Conservation (phyloP, 2,888 invertebrate species). For the Tubulanus polymorphus region DNA sequence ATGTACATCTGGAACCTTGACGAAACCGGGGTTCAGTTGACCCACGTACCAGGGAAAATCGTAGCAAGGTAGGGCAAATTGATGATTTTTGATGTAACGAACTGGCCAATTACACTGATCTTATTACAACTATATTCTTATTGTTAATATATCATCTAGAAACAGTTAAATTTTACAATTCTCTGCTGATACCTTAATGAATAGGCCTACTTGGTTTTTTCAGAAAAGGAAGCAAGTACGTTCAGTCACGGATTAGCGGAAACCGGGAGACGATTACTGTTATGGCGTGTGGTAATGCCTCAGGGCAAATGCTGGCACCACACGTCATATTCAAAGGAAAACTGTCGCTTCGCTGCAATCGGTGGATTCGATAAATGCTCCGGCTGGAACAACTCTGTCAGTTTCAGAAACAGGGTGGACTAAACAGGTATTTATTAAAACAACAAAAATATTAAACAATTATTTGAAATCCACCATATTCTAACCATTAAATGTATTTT, state of each 20-base stretch:
- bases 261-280: neutral
- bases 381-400: neutral
- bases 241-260: neutral
- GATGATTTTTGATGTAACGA: too few species aligned
- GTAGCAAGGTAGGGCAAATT: constrained; percentile 1
- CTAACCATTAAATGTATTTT: too few species aligned
- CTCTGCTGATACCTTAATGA: too few species aligned
- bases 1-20: neutral
- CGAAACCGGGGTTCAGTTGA: neutral
- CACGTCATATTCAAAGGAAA: constrained; percentile 1
- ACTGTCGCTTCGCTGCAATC: neutral
- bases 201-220: too few species aligned
- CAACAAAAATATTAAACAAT: too few species aligned
- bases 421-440: too few species aligned
- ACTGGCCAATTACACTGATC: too few species aligned
- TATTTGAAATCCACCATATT: too few species aligned
- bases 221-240: constrained; percentile 1
- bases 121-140: too few species aligned
- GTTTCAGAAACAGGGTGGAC: neutral
- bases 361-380: neutral
- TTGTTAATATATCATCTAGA: too few species aligned
- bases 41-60: neutral
- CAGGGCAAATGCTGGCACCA: neutral
- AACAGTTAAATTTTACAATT: too few species aligned
- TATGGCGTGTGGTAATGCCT: neutral